A percentile compares a stretch with the other conserved stretches of the same genome.
Conservation (phyloP, 2,888 invertebrate genomes). For the Drosophila algonquin region DNA sequence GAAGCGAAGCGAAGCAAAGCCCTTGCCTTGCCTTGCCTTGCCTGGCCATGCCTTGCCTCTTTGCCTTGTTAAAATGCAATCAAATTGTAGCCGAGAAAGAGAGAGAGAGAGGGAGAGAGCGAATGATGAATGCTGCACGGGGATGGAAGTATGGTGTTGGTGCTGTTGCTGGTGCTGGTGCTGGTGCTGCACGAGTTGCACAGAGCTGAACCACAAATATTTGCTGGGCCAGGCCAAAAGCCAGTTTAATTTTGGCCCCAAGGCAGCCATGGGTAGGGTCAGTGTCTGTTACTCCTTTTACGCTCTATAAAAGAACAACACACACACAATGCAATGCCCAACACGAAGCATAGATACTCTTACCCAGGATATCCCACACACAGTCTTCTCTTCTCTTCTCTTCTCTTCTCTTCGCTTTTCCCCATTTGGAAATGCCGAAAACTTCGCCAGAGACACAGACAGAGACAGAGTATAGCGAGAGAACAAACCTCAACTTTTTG, state of each 20-base stretch:
- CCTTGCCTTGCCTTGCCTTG: constrained; percentile 55
- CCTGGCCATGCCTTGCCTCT: too few species aligned
- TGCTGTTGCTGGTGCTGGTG: constrained; percentile 16
- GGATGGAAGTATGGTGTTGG: not conserved
- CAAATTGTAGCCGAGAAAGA: constrained; percentile 61
- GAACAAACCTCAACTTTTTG: constrained; percentile 50
- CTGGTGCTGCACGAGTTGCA: constrained; percentile 17
- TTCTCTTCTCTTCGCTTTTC: not conserved
- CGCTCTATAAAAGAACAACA: constrained; percentile 33
- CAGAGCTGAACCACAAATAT: constrained; percentile 53
- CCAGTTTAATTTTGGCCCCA: constrained; percentile 68
- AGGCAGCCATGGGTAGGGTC: constrained; percentile 28
- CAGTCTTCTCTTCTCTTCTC: too few species aligned
- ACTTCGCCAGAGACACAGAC: too few species aligned
- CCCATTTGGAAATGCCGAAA: constrained; percentile 40
- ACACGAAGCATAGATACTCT: constrained; percentile 30
- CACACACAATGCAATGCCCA: not conserved
- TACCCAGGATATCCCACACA: too few species aligned
- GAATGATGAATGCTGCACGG: not conserved
- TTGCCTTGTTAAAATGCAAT: constrained; percentile 73
- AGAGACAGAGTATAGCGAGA: constrained; percentile 48
- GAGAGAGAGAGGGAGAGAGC: too few species aligned
- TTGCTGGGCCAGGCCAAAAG: constrained; percentile 54
- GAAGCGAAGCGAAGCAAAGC: constrained; percentile 21
- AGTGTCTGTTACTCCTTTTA: constrained; percentile 23